Conservation (phyloP, 1,140 invertebrate genomes). For the fruit fly (Drosophila melanogaster) region DNA sequence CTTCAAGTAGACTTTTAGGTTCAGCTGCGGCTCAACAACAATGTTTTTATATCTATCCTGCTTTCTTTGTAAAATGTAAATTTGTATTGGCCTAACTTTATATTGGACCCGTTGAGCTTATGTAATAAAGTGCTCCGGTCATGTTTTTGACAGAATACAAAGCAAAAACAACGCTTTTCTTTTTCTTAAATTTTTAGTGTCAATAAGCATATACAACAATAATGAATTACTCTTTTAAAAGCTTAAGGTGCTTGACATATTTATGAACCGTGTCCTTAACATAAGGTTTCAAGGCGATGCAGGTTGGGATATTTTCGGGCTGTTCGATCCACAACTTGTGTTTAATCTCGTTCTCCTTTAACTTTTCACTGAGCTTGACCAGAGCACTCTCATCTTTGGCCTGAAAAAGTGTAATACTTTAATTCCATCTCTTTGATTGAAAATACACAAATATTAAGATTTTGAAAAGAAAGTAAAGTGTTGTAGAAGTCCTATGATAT, state of each 20-base stretch:
- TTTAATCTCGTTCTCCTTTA: constrained; percentile 90
- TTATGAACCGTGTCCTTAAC: constrained; percentile 93
- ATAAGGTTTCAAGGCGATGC: constrained; percentile 97
- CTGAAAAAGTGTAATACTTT: constrained; percentile 84
- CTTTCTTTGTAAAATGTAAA: background rate
- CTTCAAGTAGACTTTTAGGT: background rate
- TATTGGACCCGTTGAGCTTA: too few relatives aligned
- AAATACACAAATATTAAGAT: background rate
- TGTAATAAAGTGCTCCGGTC: too few relatives aligned
- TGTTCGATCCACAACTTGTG: constrained; percentile 99
- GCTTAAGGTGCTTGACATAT: constrained; percentile 95
- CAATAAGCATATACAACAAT: background rate
- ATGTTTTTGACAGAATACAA: too few relatives aligned
- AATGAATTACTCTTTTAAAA: constrained; percentile 86
- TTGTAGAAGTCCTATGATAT: too few relatives aligned
- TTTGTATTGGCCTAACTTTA: background rate
- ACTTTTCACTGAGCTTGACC: constrained; percentile 87
- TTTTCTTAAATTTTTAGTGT: too few relatives aligned
- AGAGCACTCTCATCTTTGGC: constrained; percentile 91
- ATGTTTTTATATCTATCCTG: background rate
- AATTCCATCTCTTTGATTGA: too few relatives aligned
- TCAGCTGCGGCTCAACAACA: too few relatives aligned
- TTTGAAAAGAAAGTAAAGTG: background rate
- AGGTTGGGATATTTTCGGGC: constrained; percentile 98
- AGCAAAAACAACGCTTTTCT: too few relatives aligned